phyloP scores from a whole-genome alignment of 2,888 invertebrate species.

The Electrophaes corylata region DNA sequence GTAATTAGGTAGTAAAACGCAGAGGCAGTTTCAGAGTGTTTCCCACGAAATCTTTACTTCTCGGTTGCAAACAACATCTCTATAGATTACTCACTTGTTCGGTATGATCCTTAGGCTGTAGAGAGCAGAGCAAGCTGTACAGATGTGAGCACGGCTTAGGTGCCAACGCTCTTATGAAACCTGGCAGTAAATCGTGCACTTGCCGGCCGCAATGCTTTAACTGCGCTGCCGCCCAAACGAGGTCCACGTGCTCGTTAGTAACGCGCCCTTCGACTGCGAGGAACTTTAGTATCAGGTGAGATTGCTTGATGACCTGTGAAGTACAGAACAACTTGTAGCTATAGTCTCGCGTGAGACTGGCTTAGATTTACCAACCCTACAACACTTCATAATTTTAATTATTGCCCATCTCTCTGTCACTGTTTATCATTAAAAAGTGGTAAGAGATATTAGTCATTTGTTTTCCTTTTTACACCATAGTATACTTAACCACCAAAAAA shows the following conservation, averaged over 20 bases:
- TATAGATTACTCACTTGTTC: slow-evolving; percentile 87
- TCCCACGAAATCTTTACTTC: no score
- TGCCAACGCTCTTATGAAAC: slow-evolving; percentile 95
- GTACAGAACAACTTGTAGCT: not conserved
- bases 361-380: no score
- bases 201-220: slow-evolving; percentile 97
- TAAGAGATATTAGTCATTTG: no score
- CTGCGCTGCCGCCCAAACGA: slow-evolving; percentile 97
- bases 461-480: no score
- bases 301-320: slow-evolving; percentile 93
- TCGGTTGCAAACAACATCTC: no score
- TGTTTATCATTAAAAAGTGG: no score
- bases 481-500: no score
- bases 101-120: slow-evolving; percentile 96
- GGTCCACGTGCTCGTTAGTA: slow-evolving; percentile 94
- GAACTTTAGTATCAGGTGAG: slow-evolving; percentile 96
- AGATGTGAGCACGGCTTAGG: slow-evolving; percentile 95
- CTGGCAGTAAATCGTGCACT: slow-evolving; percentile 95
- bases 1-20: no score
- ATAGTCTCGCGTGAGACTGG: no score
- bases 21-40: no score
- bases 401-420: no score
- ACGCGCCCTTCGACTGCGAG: slow-evolving; percentile 96
- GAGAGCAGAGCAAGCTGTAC: slow-evolving; percentile 92
- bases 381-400: no score